Base-by-base conservation (phyloP, 2,888 invertebrate genomes). In the Sisyra terminalis region DNA sequence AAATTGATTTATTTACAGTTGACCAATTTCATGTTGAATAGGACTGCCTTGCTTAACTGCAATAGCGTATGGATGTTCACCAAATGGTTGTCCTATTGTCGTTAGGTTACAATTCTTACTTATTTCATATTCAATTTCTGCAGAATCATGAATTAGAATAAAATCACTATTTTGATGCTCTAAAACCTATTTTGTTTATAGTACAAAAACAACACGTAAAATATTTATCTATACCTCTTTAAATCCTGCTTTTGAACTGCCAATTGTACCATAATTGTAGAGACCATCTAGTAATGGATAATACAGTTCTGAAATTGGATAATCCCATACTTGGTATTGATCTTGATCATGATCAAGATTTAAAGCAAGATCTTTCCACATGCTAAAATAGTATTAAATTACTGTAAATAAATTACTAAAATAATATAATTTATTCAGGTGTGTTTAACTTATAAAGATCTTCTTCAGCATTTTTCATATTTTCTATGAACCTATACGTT, bases 391-490 rank as follows among this genome's bases (percentile, higher is more conserved):
- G 3, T n/a, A n/a, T n/a, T n/a, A n/a, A 24, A 3, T 24, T 24
- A 7, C 24, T 24, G 5, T 5, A 24, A 24, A 24, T 5, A 3
- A 24, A 3, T 24, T 24, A 24, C 24, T n/a, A n/a, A 24, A 3
- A 24, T 24, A 14, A 14, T 5, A 15, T 3, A 36, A 14, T 36
- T 3, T 36, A n/a, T 37, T 3, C 29, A n/a, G n/a, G n/a, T n/a
- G n/a, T n/a, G n/a, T 52, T 57, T 55, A 49, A 78, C 83, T 76
- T 75, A 58, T 89, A 90, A 0, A 90, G 59, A 0, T 82, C 87
- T 47, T 89, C 88, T 59, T 90, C 90, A 2, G 89, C 90, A 51
- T 77, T 76, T 60, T 88, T 88, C 90, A 90, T 90, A 54, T 90
- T 90, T 44, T 77, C 78, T 52, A 90, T 90, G 58, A 87, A 88